Evolutionary conservation across 64 coral and sea anemone genomes (phyloP).

Genomic region (Acropora tenuis): DNA sequence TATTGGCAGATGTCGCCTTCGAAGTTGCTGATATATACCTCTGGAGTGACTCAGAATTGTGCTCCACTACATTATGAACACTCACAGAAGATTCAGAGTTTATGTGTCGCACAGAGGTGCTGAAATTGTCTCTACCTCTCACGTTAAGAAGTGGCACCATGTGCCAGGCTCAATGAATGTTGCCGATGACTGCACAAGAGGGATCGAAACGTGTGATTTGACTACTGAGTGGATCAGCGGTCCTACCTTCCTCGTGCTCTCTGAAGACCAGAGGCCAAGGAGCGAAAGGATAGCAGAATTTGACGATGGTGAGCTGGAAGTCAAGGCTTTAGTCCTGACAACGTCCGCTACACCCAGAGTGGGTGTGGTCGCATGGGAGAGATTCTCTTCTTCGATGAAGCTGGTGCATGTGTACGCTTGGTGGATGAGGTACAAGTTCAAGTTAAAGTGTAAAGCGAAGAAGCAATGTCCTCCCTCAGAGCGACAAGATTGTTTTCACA

Average conservation of each 20-base stretch:
- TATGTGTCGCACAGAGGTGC: slow-evolving; percentile 9
- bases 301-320: not conserved
- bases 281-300: not conserved
- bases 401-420: not conserved
- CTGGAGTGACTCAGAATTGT: slow-evolving; percentile 14
- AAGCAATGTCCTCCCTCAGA: not conserved
- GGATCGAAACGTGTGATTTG: not conserved
- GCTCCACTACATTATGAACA: not conserved
- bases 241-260: not conserved
- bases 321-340: not conserved
- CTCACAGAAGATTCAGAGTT: slow-evolving; percentile 1
- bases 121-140: not conserved
- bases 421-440: not conserved
- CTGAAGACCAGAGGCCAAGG: not conserved
- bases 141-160: slow-evolving; percentile 8
- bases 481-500: not conserved
- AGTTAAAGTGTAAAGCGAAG: not conserved
- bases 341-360: not conserved
- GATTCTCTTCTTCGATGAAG: not conserved
- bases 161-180: not conserved
- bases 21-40: not conserved
- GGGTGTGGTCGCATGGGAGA: not conserved
- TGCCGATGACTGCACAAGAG: not conserved
- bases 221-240: slow-evolving; percentile 12
- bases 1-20: not conserved